phyloP scores from a whole-genome alignment of 2,888 invertebrate species.

The Molorchus minor region DNA sequence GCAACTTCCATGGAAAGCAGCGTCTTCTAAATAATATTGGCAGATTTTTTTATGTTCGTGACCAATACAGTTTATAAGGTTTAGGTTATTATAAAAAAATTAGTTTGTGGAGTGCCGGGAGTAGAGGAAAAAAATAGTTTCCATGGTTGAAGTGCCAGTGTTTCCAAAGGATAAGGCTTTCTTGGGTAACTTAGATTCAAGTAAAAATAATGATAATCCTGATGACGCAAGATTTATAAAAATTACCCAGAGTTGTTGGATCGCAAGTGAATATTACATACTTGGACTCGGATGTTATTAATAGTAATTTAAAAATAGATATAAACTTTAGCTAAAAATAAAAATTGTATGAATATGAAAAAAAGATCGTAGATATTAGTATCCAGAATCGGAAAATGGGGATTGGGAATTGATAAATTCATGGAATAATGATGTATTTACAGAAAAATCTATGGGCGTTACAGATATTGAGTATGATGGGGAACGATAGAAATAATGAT shows the following conservation, averaged over 20 bases:
- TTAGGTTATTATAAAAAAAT: background rate
- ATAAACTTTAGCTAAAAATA: no score
- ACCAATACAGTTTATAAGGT: background rate
- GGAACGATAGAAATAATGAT: background rate
- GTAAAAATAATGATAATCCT: background rate
- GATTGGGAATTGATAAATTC: background rate
- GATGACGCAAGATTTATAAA: background rate
- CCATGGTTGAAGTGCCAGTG: conserved; percentile 1
- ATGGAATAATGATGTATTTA: conserved; percentile 5
- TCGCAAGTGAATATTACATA: background rate
- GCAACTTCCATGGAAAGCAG: background rate
- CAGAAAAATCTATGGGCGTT: conserved; percentile 3
- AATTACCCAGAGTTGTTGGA: background rate
- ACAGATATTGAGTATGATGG: background rate
- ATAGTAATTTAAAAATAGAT: background rate
- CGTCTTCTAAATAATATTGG: conserved; percentile 7
- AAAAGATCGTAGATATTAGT: no score
- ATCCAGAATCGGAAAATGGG: background rate
- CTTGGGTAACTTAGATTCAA: conserved; percentile 6
- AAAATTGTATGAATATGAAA: no score
- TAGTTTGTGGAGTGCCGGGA: conserved; percentile 1
- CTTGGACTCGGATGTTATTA: background rate
- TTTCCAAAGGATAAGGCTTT: conserved; percentile 3
- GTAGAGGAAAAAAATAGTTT: conserved; percentile 3
- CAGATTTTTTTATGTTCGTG: background rate